Base-by-base conservation (phyloP, 2,888 invertebrate genomes). In the Epirrhoe alternata region DNA sequence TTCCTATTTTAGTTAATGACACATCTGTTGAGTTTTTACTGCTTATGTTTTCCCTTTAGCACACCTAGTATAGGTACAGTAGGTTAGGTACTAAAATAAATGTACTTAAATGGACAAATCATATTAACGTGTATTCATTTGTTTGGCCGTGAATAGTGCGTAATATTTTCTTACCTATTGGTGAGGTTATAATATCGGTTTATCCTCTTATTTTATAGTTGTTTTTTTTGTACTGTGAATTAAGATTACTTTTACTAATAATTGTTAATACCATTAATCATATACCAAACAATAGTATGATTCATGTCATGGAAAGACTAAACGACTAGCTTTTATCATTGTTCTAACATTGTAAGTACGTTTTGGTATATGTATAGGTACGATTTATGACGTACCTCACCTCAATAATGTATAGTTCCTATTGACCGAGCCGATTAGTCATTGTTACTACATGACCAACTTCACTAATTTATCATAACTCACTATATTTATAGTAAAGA, bases 351-450 rank as follows among this genome's bases (percentile, higher is more conserved):
- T 65, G 51, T 57, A 64, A 14, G 51, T 70, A 56, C 38, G 14
- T 56, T 38, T 10, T 5, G 12, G 17, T 50, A n/a, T n/a, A n/a
- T n/a, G n/a, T n/a, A n/a, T n/a, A 52, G 12, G 17, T 50, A 49
- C 50, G 12, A 54, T 59, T 45, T 67, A 65, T 63, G 57, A 64
- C 64, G 60, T 62, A 68, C 56, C 60, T 56, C 14, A 16, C 5
- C 49, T 45, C 3, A 51, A 42, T 8, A 49, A 24, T 58, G 56
- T 24, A 30, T 57, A 33, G 52, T 65, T 63, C 62, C 14, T 31
- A 61, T 47, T 64, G 61, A 45, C 66, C 71, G 35, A 67, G 55
- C 72, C 68, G 63, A 47, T 69, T 52, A 65, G 65, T 71, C 65
- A 69, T 58, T 61, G 49, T 54, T 54, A 30, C 14, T 38, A 56